phyloP scores from a whole-genome alignment of 2,113 vertebrate species.

The Equus przewalskii region DNA sequence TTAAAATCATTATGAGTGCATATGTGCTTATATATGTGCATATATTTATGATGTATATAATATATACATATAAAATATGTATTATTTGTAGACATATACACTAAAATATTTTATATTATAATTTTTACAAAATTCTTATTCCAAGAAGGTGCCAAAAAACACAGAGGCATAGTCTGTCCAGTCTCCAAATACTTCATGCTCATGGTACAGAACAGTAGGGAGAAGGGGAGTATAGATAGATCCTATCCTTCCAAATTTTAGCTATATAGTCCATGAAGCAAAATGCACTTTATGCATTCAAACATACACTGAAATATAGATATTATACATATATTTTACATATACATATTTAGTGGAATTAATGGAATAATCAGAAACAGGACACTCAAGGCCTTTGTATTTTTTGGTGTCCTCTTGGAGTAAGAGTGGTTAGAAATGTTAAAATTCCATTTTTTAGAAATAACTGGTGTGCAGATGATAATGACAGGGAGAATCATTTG shows the following conservation, averaged over 20 bases:
- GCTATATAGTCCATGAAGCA: background rate
- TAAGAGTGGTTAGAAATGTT: background rate
- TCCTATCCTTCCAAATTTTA: background rate
- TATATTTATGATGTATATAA: background rate
- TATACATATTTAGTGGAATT: background rate
- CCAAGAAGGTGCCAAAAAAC: background rate
- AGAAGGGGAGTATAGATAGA: background rate
- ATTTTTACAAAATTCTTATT: background rate
- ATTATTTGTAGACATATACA: background rate
- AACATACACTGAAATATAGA: background rate
- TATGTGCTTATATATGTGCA: background rate
- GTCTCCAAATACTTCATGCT: background rate
- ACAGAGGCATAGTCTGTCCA: background rate
- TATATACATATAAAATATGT: background rate
- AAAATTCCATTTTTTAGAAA: background rate
- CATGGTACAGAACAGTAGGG: background rate
- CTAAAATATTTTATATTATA: background rate
- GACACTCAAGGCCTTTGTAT: background rate
- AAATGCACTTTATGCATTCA: background rate
- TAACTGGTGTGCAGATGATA: background rate
- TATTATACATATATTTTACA: background rate
- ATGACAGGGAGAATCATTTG: background rate
- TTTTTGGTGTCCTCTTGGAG: background rate
- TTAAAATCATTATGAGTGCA: background rate
- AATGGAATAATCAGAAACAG: background rate